Conservation (phyloP, 2,888 invertebrate species). For the Athalia cordata region DNA sequence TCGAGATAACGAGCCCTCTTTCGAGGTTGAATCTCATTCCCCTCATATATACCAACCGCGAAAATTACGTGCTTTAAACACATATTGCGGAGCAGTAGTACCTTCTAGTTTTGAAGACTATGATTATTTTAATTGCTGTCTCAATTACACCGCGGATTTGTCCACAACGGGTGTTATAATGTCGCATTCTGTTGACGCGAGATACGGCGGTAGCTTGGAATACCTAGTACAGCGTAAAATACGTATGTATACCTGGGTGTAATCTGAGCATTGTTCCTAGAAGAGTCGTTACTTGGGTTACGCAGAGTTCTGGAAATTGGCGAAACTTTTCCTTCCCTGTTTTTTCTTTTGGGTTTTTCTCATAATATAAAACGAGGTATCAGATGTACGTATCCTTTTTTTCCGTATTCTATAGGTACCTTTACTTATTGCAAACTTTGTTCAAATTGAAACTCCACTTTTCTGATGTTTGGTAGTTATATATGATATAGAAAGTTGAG, state of each 20-base stretch:
- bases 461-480: conserved; percentile 14
- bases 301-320: not conserved
- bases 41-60: conserved; percentile 44
- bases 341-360: not conserved
- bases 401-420: not conserved
- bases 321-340: not conserved
- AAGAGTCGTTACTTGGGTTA: conserved; percentile 16
- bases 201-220: conserved; percentile 6
- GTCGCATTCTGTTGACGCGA: not conserved
- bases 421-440: not conserved
- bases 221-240: not conserved
- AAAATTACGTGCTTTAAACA: conserved; percentile 59
- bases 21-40: conserved; percentile 50
- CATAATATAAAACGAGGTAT: not conserved
- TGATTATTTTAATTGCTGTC: conserved; percentile 44
- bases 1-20: conserved; percentile 66
- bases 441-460: conserved; percentile 18
- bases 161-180: conserved; percentile 2
- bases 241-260: not conserved
- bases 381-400: not conserved
- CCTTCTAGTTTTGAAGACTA: conserved; percentile 44
- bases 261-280: conserved; percentile 16
- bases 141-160: conserved; percentile 41
- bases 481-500: conserved; percentile 12
- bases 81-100: conserved; percentile 37